phyloP scores from a whole-genome alignment of 2,113 vertebrate genomes.

The Syrmaticus mikado region DNA sequence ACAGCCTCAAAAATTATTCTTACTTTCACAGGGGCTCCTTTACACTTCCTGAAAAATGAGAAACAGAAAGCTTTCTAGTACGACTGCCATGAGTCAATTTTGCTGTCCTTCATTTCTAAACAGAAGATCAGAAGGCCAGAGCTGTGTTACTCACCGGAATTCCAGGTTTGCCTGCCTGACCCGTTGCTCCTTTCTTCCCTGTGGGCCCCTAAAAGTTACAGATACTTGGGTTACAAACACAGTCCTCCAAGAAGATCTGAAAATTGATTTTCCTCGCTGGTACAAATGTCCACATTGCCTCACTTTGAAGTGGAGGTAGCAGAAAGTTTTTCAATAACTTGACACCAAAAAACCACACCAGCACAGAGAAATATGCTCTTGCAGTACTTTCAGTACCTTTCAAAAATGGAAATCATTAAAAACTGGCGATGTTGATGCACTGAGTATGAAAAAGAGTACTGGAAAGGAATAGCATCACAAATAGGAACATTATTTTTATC shows the following conservation, averaged over 20 bases:
- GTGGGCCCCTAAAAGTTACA: slow-evolving; percentile 83
- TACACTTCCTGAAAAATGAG: neutral
- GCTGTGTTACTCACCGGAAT: slow-evolving; percentile 84
- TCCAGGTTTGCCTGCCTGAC: slow-evolving; percentile 85
- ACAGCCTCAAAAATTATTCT: neutral
- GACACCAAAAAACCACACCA: neutral
- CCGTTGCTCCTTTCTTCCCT: slow-evolving; percentile 88
- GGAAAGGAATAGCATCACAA: neutral
- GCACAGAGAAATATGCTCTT: neutral
- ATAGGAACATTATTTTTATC: neutral
- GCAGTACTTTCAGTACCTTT: neutral
- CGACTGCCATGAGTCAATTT: neutral
- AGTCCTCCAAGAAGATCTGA: neutral
- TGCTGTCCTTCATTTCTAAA: slow-evolving; percentile 29
- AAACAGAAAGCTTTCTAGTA: neutral
- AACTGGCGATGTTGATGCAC: neutral
- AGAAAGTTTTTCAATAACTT: neutral
- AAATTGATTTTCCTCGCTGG: neutral
- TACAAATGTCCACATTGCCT: neutral
- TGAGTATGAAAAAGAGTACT: neutral
- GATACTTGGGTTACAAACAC: slow-evolving; percentile 18
- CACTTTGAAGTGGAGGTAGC: neutral
- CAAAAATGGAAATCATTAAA: slow-evolving; percentile 17
- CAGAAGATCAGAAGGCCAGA: neutral
- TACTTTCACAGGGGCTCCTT: neutral